These are phyloP conservation scores for Coreius guichenoti DNA, from an alignment of 2,797 vertebrate species.

Conservation along the genomic window DNA sequence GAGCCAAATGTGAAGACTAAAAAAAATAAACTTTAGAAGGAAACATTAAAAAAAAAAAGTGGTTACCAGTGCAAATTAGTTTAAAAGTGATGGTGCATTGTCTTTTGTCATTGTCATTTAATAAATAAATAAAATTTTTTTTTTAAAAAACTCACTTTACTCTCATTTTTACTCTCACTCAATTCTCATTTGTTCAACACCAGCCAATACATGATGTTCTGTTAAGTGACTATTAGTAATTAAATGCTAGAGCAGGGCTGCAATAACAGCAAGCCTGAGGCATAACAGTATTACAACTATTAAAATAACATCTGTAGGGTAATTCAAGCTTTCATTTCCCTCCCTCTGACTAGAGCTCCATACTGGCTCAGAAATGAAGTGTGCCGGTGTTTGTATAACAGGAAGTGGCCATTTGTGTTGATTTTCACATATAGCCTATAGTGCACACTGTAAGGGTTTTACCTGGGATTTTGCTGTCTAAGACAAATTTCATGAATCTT, in stretches of 20 bases:
- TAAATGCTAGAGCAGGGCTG: slow-evolving; percentile 18
- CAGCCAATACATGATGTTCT: slow-evolving; percentile 9
- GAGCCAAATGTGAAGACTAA: not conserved
- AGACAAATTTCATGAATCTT: not conserved
- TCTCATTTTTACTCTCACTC: no score
- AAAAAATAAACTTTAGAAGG: not conserved
- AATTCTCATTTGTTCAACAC: slow-evolving; percentile 4
- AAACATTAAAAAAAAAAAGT: not conserved
- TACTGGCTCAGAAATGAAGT: not conserved
- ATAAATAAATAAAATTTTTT: no score
- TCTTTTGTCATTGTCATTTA: not conserved
- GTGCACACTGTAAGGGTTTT: not conserved
- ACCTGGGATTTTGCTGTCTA: not conserved
- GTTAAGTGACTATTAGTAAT: slow-evolving; percentile 35
- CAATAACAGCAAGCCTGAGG: slow-evolving; percentile 13
- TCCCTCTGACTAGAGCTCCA: not conserved
- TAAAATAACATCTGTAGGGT: slow-evolving; percentile 31
- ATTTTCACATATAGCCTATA: not conserved
- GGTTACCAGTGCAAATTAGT: not conserved
- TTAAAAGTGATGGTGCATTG: not conserved
- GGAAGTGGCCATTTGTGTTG: not conserved
- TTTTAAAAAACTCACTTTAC: not conserved
- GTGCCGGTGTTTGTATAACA: not conserved
- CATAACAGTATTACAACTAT: slow-evolving; percentile 37
- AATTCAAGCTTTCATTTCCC: slow-evolving; percentile 13